Base-by-base conservation (phyloP, 2,888 invertebrate genomes). In the Idaea straminata region DNA sequence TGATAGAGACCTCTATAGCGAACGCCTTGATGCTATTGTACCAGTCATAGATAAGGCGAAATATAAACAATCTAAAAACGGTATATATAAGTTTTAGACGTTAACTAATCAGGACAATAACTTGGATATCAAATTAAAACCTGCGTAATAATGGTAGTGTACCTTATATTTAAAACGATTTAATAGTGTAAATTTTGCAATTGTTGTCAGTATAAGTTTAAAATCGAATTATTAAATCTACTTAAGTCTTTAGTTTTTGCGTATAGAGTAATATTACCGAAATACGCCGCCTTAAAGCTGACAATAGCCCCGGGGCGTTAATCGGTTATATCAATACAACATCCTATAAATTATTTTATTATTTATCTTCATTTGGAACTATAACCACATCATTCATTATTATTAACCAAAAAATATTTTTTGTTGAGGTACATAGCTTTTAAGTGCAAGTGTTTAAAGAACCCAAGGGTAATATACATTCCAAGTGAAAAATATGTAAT, bases 381-480 rank as follows among this genome's bases (percentile, higher is more conserved):
- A 67, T 67, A 67, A 68, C 69, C 72, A 77, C 69, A 68, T 62
- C 63, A 73, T 72, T 75, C 25, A 78, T 72, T 72, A 75, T 77
- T 67, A 74, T 77, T 74, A 74, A 62, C 61, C 67, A 66, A 67
- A 66, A 67, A 69, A 61, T 65, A 74, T 69, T 67, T 74, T 77
- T 74, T 69, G 71, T 74, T 73, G 76, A 79, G 77, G 78, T 80
- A 78, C 73, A 66, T 71, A 76, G 71, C 65, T 68, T 75, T 72
- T 68, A 73, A 69, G 74, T 72, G 62, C 65, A 69, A 73, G 69
- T 73, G 10, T 61, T 35, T 59, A 62, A 65, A 62, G 25, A 57
- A 66, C 73, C 70, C 69, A 69, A 67, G 65, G 66, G 63, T 74
- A 83, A 82, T 82, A 82, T 82, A 84, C 84, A 83, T 83, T 82